Base-by-base conservation (phyloP, 2,113 vertebrate species). In the Equus quagga region DNA sequence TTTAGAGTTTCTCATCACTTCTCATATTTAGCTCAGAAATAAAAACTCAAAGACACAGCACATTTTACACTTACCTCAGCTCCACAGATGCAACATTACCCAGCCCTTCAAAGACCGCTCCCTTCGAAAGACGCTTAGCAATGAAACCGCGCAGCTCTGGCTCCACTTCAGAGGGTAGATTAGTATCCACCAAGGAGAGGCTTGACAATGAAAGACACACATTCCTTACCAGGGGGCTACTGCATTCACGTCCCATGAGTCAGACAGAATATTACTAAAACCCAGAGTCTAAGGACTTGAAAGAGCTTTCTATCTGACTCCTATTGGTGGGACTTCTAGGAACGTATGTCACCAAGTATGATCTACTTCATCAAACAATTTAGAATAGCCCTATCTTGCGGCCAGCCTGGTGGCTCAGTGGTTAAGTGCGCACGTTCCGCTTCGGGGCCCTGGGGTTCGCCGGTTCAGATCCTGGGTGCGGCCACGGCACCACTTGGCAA, bases 41-140 rank as follows among this genome's bases (percentile, higher is more conserved):
- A 67, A 72, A 81, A 95, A 44, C 72, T 92, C 82, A 73, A 73
- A 73, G 51, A 88, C 62, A 79, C 86, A 91, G 85, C 89, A 83
- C 19, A 69, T 93, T 96, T 91, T 69, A 60, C 46, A 90, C 98
- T 98, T 98, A 99, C 99, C 99, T 99, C 93, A 99, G 99, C 58
- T 99, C 99, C 98, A 99, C 99, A 1, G 99, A 99, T 24, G 99
- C 99, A 60, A 99, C 99, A 91, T 99, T 99, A 56, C 99, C 99
- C 99, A 99, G 99, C 21, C 99, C 99, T 96, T 99, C 99, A 62
- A 99, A 99, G 88, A 99, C 97, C 1, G 99, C 99, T 95, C 99
- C 99, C 98, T 99, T 99, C n/a, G 99, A 99, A 84, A 99, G 99
- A 67, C 99, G 99, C 98, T 99, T 99, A 7, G 99, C 99, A 18